Evolutionary conservation across 2,888 invertebrate genomes (phyloP).

Genomic region (Biston stratarius): DNA sequence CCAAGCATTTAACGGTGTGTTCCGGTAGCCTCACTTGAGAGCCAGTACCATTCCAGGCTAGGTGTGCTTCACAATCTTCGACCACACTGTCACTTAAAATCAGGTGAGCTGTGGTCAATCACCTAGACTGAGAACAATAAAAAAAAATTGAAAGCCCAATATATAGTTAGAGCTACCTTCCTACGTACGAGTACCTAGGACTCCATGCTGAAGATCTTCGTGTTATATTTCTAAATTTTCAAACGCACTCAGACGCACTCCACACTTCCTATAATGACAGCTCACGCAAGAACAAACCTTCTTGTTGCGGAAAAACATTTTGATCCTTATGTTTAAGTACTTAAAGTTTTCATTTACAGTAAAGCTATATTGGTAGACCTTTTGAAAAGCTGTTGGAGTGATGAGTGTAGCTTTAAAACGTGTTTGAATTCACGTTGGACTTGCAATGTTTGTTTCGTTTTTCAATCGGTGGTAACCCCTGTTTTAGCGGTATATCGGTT

Average conservation of each 20-base stretch:
- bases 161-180: too few relatives aligned
- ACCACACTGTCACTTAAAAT: too few relatives aligned
- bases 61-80: too few relatives aligned
- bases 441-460: constrained; percentile 57
- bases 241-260: constrained; percentile 60
- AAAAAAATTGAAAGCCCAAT: too few relatives aligned
- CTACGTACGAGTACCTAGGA: not conserved
- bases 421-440: constrained; percentile 51
- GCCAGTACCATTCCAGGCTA: too few relatives aligned
- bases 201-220: constrained; percentile 1
- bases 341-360: constrained; percentile 19
- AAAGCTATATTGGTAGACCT: constrained; percentile 47
- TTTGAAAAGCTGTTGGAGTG: constrained; percentile 56
- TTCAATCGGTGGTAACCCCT: constrained; percentile 49
- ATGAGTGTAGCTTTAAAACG: constrained; percentile 55
- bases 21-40: too few relatives aligned
- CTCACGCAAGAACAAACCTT: constrained; percentile 40
- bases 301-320: constrained; percentile 8
- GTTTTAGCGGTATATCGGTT: constrained; percentile 22
- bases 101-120: too few relatives aligned
- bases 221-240: constrained; percentile 45
- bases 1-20: too few relatives aligned
- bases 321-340: constrained; percentile 20
- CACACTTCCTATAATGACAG: constrained; percentile 45
- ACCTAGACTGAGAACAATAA: too few relatives aligned